These are phyloP conservation scores for Sturnira hondurensis DNA, from an alignment of 2,113 vertebrate genomes.

Conservation along the genomic window DNA sequence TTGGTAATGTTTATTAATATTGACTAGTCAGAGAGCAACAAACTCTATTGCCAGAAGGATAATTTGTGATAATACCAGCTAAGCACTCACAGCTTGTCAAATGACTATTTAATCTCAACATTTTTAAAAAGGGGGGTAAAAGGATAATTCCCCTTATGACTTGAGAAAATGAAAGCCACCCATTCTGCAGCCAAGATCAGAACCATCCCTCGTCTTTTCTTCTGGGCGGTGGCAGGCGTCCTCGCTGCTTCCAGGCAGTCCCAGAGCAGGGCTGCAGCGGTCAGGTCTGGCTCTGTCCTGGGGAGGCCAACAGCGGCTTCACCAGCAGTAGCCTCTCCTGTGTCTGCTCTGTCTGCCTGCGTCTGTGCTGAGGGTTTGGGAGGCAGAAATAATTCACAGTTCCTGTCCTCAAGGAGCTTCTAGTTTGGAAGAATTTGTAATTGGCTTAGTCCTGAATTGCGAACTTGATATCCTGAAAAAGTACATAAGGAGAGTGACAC, in stretches of 20 bases:
- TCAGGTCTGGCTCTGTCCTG: background rate
- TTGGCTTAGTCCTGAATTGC: background rate
- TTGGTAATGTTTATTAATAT: conserved; percentile 78
- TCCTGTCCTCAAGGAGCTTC: background rate
- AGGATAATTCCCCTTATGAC: conserved; percentile 43
- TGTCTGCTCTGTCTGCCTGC: background rate
- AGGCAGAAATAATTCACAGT: background rate
- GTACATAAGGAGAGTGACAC: background rate
- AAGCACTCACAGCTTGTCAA: conserved; percentile 66
- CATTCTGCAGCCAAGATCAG: background rate
- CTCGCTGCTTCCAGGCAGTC: too few relatives aligned
- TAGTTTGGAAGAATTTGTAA: background rate
- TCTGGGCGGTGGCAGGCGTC: background rate
- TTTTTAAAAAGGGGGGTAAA: conserved; percentile 12
- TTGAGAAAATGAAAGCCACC: conserved; percentile 58
- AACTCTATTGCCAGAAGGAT: conserved; percentile 66
- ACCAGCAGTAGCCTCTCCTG: background rate
- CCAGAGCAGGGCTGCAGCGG: background rate
- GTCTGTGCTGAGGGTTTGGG: background rate
- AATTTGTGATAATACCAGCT: conserved; percentile 68
- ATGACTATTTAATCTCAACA: conserved; percentile 61
- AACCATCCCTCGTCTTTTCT: background rate
- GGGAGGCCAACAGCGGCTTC: too few relatives aligned
- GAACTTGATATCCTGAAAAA: background rate
- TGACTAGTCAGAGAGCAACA: conserved; percentile 73